Percentiles rank a stretch among this genome's conserved stretches.
These are phyloP conservation scores for Clarias fuscus DNA, from an alignment of 2,797 vertebrate genomes.

Conservation along the genomic window DNA sequence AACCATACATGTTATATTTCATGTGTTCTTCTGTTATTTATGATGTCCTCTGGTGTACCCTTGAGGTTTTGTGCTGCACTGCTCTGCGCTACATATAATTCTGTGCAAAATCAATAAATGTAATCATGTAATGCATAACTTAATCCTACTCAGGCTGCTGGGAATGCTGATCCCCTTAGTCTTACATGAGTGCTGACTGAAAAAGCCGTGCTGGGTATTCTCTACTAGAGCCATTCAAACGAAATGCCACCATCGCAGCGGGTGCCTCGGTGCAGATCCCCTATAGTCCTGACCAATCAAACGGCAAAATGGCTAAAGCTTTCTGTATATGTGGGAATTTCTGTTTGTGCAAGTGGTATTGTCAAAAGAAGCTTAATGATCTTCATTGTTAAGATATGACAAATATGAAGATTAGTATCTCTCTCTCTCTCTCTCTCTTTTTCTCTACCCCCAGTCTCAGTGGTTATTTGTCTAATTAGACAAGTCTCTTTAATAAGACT, in stretches of 20 bases:
- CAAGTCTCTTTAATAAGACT: neutral
- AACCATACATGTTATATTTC: neutral
- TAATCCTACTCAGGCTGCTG: constrained; percentile 43
- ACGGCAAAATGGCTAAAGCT: neutral
- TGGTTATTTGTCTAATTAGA: constrained; percentile 10
- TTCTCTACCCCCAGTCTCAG: neutral
- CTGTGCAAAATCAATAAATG: constrained; percentile 43
- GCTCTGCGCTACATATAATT: constrained; percentile 27
- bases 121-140: constrained; percentile 45
- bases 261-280: constrained; percentile 24
- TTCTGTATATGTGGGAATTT: neutral
- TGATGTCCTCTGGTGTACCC: neutral
- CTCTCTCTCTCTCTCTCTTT: neutral
- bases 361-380: neutral
- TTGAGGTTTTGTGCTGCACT: neutral
- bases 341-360: neutral
- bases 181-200: constrained; percentile 2
- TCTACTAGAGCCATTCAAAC: constrained; percentile 36
- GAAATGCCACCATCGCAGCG: constrained; percentile 49
- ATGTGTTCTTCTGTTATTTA: neutral
- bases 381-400: neutral
- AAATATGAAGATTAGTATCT: neutral
- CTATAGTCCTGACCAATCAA: constrained; percentile 6
- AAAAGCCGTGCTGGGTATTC: constrained; percentile 18
- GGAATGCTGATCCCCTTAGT: constrained; percentile 32